phyloP scores from a whole-genome alignment of 2,888 invertebrate genomes.

The Cynaeus angustus region DNA sequence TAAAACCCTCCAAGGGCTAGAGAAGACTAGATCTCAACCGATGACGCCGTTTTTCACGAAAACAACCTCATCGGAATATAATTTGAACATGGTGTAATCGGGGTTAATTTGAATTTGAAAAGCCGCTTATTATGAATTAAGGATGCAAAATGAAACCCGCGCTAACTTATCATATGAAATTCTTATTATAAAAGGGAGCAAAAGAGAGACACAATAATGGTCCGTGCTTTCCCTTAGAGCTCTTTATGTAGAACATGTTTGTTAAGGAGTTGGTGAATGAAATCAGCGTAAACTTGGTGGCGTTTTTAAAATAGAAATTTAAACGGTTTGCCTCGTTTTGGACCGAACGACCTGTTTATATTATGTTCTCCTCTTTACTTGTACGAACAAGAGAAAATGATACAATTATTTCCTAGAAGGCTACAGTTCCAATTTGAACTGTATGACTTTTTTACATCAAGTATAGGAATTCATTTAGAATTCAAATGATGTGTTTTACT shows the following conservation, averaged over 20 bases:
- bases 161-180: slow-evolving; percentile 21
- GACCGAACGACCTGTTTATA: slow-evolving; percentile 17
- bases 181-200: slow-evolving; percentile 30
- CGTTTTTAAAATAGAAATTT: slow-evolving; percentile 27
- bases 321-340: slow-evolving; percentile 26
- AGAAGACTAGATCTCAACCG: slow-evolving; percentile 9
- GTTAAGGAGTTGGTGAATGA: slow-evolving; percentile 24
- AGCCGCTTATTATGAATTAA: slow-evolving; percentile 30
- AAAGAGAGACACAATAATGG: slow-evolving; percentile 27
- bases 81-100: slow-evolving; percentile 25
- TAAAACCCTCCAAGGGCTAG: slow-evolving; percentile 20
- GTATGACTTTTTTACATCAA: not conserved
- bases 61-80: slow-evolving; percentile 5
- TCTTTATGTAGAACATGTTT: slow-evolving; percentile 31
- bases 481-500: not conserved
- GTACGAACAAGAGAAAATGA: slow-evolving; percentile 19
- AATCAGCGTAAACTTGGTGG: slow-evolving; percentile 13
- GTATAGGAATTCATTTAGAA: not conserved
- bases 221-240: slow-evolving; percentile 18
- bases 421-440: too few species aligned
- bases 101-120: slow-evolving; percentile 42
- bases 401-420: slow-evolving; percentile 18
- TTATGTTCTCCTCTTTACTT: slow-evolving; percentile 1
- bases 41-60: not conserved
- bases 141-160: slow-evolving; percentile 27